Percentiles rank a stretch among this genome's conserved stretches.
Conservation (phyloP, 1,140 invertebrate genomes). For the Zaprionus lachaisei region DNA sequence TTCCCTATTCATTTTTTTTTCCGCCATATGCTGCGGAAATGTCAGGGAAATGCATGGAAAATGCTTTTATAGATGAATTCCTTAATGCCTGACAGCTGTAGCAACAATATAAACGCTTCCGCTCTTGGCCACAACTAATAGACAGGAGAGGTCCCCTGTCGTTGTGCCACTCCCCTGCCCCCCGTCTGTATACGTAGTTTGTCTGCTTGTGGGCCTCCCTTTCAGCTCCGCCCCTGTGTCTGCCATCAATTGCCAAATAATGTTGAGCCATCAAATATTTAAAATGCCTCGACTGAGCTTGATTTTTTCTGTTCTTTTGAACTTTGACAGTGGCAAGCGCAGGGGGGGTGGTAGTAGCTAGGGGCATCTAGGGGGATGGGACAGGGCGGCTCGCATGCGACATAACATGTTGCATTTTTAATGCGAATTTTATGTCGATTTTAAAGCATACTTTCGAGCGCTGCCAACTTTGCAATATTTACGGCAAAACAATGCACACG, state of each 20-base stretch:
- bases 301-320: slow-evolving; percentile 4
- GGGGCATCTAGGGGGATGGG: no score
- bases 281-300: slow-evolving; percentile 62
- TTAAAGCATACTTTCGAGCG: slow-evolving; percentile 73
- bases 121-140: slow-evolving; percentile 62
- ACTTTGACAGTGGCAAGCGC: background rate
- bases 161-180: background rate
- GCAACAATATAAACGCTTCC: slow-evolving; percentile 49
- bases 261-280: slow-evolving; percentile 74
- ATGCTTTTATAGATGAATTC: slow-evolving; percentile 62
- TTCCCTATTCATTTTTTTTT: slow-evolving; percentile 9
- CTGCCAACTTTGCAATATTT: slow-evolving; percentile 31
- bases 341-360: no score
- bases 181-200: background rate
- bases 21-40: slow-evolving; percentile 70
- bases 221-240: slow-evolving; percentile 15
- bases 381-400: slow-evolving; percentile 54
- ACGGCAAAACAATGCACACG: slow-evolving; percentile 19
- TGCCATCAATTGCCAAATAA: slow-evolving; percentile 70
- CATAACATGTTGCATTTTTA: slow-evolving; percentile 78
- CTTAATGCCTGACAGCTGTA: slow-evolving; percentile 67
- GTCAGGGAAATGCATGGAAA: slow-evolving; percentile 73
- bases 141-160: slow-evolving; percentile 18
- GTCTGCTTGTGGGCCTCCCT: background rate
- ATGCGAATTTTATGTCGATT: slow-evolving; percentile 65